Evolutionary conservation across 2,797 vertebrate genomes (phyloP).

Genomic region (Diplodus puntazzo): DNA sequence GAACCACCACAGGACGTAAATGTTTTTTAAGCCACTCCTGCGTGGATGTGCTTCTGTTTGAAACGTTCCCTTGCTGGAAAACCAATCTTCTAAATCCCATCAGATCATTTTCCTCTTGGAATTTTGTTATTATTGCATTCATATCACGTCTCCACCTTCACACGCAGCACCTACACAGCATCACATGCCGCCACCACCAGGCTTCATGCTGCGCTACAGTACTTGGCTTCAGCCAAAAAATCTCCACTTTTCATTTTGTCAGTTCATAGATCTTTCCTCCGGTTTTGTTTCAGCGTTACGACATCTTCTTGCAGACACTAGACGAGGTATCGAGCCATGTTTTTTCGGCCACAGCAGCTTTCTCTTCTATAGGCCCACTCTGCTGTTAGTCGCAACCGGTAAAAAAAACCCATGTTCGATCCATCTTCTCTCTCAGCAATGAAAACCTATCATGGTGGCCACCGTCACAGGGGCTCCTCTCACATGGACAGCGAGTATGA

Average conservation of each 20-base stretch:
- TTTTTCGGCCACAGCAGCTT: neutral
- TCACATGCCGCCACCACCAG: neutral
- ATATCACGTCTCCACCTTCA: neutral
- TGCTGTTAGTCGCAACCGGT: neutral
- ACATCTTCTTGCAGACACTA: neutral
- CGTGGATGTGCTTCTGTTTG: slow-evolving; percentile 11
- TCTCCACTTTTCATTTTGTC: neutral
- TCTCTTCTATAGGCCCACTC: neutral
- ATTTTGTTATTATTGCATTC: neutral
- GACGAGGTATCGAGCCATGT: neutral
- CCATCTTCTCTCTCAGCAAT: neutral
- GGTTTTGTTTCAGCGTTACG: neutral
- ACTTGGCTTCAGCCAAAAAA: neutral
- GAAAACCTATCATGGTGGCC: too few relatives aligned
- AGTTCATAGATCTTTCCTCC: neutral
- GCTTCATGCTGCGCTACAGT: neutral
- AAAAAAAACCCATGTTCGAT: neutral
- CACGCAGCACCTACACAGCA: neutral
- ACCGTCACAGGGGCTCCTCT: too few relatives aligned
- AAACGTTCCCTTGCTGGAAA: neutral
- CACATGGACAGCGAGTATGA: too few relatives aligned
- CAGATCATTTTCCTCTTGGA: neutral
- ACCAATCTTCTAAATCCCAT: slow-evolving; percentile 1
- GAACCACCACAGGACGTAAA: neutral
- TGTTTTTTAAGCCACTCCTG: slow-evolving; percentile 20